Percentiles rank a stretch among this genome's conserved stretches.
phyloP scores from a whole-genome alignment of 2,797 vertebrate genomes.

The Schizopygopsis pylzovi region DNA sequence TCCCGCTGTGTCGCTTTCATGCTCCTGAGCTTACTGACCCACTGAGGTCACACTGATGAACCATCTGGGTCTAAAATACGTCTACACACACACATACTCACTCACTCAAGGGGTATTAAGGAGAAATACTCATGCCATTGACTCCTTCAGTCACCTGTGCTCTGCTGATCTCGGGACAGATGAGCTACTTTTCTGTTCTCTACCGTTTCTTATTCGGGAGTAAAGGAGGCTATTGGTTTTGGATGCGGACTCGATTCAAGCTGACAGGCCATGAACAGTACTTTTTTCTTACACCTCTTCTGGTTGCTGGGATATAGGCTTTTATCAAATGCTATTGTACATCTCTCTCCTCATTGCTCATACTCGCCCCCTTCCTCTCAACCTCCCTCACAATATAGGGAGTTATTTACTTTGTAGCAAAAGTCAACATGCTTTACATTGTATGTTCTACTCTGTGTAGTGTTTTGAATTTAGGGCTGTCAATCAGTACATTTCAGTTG shows the following conservation, averaged over 20 bases:
- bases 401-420: neutral
- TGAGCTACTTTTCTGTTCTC: constrained; percentile 29
- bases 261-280: constrained; percentile 42
- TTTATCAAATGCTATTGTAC: neutral
- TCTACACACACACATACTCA: constrained; percentile 23
- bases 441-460: neutral
- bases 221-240: constrained; percentile 42
- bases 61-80: constrained; percentile 45
- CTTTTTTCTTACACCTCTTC: neutral
- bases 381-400: neutral
- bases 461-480: neutral
- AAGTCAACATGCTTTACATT: no score
- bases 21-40: constrained; percentile 54
- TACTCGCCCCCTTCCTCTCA: neutral
- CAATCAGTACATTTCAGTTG: neutral
- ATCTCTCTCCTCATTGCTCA: neutral
- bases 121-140: constrained; percentile 36
- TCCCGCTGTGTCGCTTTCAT: constrained; percentile 34
- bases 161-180: constrained; percentile 24
- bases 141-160: constrained; percentile 26
- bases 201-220: constrained; percentile 27
- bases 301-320: constrained; percentile 16
- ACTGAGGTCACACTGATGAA: constrained; percentile 51
- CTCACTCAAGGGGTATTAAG: constrained; percentile 21
- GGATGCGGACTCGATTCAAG: constrained; percentile 33